These are phyloP conservation scores for Ceratothoa steindachneri DNA, from an alignment of 2,888 invertebrate genomes.

Conservation along the genomic window DNA sequence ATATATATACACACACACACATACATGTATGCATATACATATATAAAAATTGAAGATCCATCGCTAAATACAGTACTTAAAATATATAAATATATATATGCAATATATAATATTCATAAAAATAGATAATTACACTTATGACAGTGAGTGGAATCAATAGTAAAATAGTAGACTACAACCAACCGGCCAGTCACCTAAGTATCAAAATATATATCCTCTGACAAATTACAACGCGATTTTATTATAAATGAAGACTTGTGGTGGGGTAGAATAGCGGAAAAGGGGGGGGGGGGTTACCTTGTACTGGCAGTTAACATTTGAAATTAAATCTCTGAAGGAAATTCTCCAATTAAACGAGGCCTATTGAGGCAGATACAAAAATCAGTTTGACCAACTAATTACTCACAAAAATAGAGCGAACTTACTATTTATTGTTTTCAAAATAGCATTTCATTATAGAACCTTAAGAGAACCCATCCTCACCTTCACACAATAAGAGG, in stretches of 20 bases:
- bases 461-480: too few relatives aligned
- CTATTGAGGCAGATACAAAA: too few relatives aligned
- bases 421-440: too few relatives aligned
- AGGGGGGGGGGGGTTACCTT: background rate
- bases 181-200: background rate
- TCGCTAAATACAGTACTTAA: background rate
- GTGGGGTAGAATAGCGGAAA: background rate
- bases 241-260: background rate
- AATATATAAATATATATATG: background rate
- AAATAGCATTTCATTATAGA: too few relatives aligned
- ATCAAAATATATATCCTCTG: background rate
- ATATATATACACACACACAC: background rate
- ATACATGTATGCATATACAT: background rate
- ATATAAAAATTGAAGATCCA: background rate
- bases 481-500: too few relatives aligned
- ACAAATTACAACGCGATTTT: background rate
- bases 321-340: too few relatives aligned
- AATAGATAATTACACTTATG: background rate
- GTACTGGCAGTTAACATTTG: background rate
- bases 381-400: too few relatives aligned
- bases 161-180: background rate
- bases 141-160: background rate
- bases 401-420: too few relatives aligned
- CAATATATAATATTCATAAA: constrained; percentile 1
- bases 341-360: too few relatives aligned